Evolutionary conservation across 2,888 invertebrate genomes (phyloP).

Genomic region (Agrilus biguttatus): DNA sequence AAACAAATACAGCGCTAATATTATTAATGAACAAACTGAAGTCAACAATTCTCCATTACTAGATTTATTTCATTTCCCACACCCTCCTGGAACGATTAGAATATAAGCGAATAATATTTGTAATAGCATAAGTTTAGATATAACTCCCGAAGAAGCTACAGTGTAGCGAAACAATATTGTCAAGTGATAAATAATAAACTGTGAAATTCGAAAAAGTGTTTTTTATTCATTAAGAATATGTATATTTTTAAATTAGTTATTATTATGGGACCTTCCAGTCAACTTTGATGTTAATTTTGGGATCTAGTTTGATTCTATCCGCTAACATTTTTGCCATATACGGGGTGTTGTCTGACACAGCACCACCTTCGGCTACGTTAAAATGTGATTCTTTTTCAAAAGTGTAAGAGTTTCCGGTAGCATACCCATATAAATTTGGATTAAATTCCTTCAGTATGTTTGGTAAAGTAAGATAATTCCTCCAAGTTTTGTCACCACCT

Average conservation of each 20-base stretch:
- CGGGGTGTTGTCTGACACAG: constrained; percentile 54
- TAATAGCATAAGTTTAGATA: too few relatives aligned
- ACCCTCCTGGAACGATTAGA: too few relatives aligned
- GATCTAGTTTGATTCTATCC: constrained; percentile 45
- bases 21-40: too few relatives aligned
- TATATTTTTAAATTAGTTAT: neutral
- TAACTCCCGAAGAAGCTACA: too few relatives aligned
- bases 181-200: too few relatives aligned
- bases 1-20: too few relatives aligned
- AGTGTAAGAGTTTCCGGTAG: constrained; percentile 59
- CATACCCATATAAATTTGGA: constrained; percentile 51
- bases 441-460: constrained; percentile 64
- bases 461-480: constrained; percentile 53
- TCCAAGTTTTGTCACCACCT: constrained; percentile 59
- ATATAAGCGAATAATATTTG: too few relatives aligned
- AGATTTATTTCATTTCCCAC: too few relatives aligned
- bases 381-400: constrained; percentile 46
- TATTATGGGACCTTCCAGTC: constrained; percentile 48
- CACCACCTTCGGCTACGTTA: constrained; percentile 61
- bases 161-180: too few relatives aligned
- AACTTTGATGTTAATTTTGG: constrained; percentile 40
- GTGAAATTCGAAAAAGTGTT: too few relatives aligned
- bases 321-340: constrained; percentile 56
- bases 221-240: constrained; percentile 20
- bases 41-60: too few relatives aligned